phyloP scores from a whole-genome alignment of 2,888 invertebrate genomes.

The Sepiola atlantica region DNA sequence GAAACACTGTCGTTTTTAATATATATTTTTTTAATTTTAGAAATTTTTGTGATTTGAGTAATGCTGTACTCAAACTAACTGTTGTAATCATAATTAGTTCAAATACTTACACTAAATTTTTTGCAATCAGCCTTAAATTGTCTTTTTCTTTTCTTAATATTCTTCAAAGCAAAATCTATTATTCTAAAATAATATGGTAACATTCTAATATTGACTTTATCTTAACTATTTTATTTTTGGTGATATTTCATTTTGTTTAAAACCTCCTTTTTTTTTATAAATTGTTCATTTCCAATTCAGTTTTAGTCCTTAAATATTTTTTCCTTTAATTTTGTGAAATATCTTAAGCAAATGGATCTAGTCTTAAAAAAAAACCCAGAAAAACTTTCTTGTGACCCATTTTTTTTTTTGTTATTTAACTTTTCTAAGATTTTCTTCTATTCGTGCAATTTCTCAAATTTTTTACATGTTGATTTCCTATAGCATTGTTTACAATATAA shows the following conservation, averaged over 20 bases:
- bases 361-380: too few species aligned
- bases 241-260: not conserved
- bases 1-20: not conserved
- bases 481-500: too few species aligned
- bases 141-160: not conserved
- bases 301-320: too few species aligned
- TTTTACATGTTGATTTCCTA: too few species aligned
- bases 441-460: too few species aligned
- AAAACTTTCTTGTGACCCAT: too few species aligned
- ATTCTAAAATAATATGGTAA: not conserved
- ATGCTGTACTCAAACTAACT: not conserved
- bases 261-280: not conserved
- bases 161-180: not conserved
- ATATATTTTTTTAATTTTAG: not conserved
- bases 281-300: too few species aligned
- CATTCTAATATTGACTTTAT: conserved; percentile 16
- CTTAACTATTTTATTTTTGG: not conserved
- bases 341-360: too few species aligned
- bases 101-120: not conserved
- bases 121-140: not conserved
- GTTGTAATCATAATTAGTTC: not conserved
- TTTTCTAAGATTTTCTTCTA: too few species aligned
- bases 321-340: too few species aligned
- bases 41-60: not conserved
- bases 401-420: too few species aligned